Conservation (phyloP, 2,113 vertebrate species). For the Hemichromis elongatus region DNA sequence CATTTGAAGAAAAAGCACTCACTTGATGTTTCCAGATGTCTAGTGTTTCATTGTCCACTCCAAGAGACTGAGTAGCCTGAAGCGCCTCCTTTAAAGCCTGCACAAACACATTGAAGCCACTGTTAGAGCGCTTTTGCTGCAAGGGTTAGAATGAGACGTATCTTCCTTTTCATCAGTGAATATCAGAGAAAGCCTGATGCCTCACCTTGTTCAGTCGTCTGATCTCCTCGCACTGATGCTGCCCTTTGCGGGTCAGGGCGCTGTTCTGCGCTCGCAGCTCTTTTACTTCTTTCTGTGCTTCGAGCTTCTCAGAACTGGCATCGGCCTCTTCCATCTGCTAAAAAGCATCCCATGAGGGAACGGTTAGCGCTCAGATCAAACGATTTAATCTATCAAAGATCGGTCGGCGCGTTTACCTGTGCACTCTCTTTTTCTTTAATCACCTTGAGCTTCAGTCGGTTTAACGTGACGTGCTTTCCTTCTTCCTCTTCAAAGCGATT, state of each 20-base stretch:
- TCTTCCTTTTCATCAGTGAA: neutral
- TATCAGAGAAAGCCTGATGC: neutral
- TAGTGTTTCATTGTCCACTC: neutral
- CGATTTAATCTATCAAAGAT: neutral
- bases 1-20: neutral
- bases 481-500: neutral
- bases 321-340: conserved; percentile 5
- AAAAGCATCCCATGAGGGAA: neutral
- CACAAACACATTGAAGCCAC: neutral
- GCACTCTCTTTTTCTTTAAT: neutral
- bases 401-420: neutral
- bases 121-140: neutral
- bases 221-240: conserved; percentile 59
- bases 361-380: neutral
- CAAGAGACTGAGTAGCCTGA: neutral
- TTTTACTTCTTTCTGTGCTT: conserved; percentile 15
- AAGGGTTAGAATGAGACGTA: neutral
- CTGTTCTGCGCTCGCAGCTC: conserved; percentile 33
- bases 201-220: conserved; percentile 55
- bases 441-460: neutral
- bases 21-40: conserved; percentile 68
- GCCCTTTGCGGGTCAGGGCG: conserved; percentile 29
- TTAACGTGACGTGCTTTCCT: neutral
- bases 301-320: neutral
- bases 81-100: conserved; percentile 47